These are phyloP conservation scores for Hippasteria phrygiana DNA, from an alignment of 53 echinoderm and acorn worm species.

Conservation along the genomic window DNA sequence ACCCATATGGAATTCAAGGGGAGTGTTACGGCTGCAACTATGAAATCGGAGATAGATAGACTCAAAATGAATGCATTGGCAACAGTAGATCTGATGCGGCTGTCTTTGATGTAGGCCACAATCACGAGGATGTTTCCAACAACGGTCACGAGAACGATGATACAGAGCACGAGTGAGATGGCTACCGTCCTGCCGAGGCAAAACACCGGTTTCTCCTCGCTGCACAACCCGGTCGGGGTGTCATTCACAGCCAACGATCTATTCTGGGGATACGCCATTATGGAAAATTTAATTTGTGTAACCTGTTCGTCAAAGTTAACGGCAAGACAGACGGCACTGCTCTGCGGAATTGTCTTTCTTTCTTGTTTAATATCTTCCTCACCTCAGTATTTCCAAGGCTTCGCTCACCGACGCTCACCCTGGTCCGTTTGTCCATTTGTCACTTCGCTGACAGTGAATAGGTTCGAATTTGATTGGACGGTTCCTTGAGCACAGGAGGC, in stretches of 20 bases:
- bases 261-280: too few relatives aligned
- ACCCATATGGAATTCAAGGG: slow-evolving; percentile 73
- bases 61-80: slow-evolving; percentile 78
- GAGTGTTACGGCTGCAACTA: slow-evolving; percentile 72
- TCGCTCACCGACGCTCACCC: too few relatives aligned
- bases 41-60: slow-evolving; percentile 79
- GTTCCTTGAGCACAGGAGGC: too few relatives aligned
- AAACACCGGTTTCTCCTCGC: slow-evolving; percentile 12
- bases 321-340: too few relatives aligned
- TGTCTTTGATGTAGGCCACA: slow-evolving; percentile 64
- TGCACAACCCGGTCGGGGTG: neutral
- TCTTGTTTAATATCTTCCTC: too few relatives aligned
- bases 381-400: too few relatives aligned
- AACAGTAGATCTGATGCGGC: slow-evolving; percentile 70
- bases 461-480: too few relatives aligned
- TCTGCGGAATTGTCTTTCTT: too few relatives aligned
- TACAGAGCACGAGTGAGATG: slow-evolving; percentile 5
- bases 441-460: too few relatives aligned
- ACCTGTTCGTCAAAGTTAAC: too few relatives aligned
- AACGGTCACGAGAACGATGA: slow-evolving; percentile 73
- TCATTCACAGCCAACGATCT: neutral
- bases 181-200: slow-evolving; percentile 29
- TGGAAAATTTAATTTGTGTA: too few relatives aligned
- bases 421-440: too few relatives aligned
- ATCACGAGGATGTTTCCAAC: slow-evolving; percentile 79